Percentiles rank a stretch among this genome's conserved stretches.
These are phyloP conservation scores for Hanleya hanleyi DNA, from an alignment of 2,888 invertebrate species.

Conservation along the genomic window DNA sequence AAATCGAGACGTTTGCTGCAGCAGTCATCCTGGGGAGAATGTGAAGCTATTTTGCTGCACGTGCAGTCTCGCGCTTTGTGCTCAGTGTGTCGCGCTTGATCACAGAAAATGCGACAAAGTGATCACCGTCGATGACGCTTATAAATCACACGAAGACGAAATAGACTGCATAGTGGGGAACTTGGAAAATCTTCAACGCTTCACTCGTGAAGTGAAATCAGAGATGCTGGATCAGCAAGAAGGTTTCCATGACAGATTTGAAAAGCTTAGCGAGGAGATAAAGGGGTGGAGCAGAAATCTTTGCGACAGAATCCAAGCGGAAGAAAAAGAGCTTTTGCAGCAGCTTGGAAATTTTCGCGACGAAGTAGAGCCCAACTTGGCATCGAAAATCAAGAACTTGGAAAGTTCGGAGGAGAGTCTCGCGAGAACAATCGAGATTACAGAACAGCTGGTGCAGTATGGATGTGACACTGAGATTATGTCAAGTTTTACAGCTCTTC, in stretches of 20 bases:
- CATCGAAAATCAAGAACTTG: constrained; percentile 39
- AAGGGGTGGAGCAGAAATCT: constrained; percentile 46
- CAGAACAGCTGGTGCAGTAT: constrained; percentile 53
- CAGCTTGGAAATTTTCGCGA: constrained; percentile 40
- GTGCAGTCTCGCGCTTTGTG: constrained; percentile 54
- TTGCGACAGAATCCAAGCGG: constrained; percentile 45
- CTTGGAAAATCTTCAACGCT: background rate
- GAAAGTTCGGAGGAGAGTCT: constrained; percentile 43
- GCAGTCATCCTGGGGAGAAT: constrained; percentile 46
- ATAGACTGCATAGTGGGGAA: constrained; percentile 23
- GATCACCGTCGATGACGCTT: constrained; percentile 54
- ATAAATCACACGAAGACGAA: constrained; percentile 46
- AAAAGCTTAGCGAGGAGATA: constrained; percentile 48
- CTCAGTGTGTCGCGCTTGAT: constrained; percentile 51
- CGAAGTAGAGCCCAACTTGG: constrained; percentile 37
- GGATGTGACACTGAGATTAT: constrained; percentile 60
- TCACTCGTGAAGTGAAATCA: background rate
- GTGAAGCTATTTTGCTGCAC: constrained; percentile 54
- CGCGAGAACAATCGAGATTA: constrained; percentile 48
- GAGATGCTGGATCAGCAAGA: background rate
- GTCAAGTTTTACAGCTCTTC: constrained; percentile 44
- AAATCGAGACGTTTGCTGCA: constrained; percentile 51
- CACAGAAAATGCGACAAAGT: constrained; percentile 56
- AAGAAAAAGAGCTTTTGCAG: constrained; percentile 47
- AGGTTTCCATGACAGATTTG: constrained; percentile 47